Evolutionary conservation across 2,888 invertebrate species (phyloP).

Genomic region (Apamea crenata): DNA sequence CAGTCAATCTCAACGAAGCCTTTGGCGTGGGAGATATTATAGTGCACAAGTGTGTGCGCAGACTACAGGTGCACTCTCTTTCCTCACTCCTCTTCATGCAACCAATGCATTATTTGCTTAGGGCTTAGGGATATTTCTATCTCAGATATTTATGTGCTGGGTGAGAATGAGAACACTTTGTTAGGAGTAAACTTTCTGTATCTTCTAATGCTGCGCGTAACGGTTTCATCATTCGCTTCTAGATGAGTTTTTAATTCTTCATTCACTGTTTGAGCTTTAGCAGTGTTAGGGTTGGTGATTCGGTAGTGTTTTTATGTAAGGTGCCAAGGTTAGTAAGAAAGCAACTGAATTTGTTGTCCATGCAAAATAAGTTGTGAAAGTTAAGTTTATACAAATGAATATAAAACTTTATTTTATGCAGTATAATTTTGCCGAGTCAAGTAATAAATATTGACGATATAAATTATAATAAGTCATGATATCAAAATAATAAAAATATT

Average conservation of each 20-base stretch:
- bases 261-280: slow-evolving; percentile 39
- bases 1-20: too few species aligned
- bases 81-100: too few species aligned
- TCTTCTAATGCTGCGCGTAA: slow-evolving; percentile 67
- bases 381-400: background rate
- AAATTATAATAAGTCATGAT: background rate
- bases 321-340: slow-evolving; percentile 4
- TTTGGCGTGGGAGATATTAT: too few species aligned
- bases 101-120: too few species aligned
- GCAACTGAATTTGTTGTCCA: background rate
- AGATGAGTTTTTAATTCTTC: slow-evolving; percentile 68
- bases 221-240: slow-evolving; percentile 59
- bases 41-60: too few species aligned
- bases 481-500: slow-evolving; percentile 23
- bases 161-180: too few species aligned
- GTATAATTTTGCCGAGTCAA: background rate
- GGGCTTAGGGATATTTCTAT: background rate
- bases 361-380: background rate
- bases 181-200: slow-evolving; percentile 64
- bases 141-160: too few species aligned
- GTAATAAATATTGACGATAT: background rate
- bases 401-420: background rate
- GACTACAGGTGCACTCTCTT: too few species aligned
- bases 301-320: slow-evolving; percentile 27
- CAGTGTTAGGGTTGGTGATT: slow-evolving; percentile 35